Evolutionary conservation across 2,888 invertebrate species (phyloP), one percentile per base, ranked within the genome.

Genomic region (Marronus borbonicus): DNA sequence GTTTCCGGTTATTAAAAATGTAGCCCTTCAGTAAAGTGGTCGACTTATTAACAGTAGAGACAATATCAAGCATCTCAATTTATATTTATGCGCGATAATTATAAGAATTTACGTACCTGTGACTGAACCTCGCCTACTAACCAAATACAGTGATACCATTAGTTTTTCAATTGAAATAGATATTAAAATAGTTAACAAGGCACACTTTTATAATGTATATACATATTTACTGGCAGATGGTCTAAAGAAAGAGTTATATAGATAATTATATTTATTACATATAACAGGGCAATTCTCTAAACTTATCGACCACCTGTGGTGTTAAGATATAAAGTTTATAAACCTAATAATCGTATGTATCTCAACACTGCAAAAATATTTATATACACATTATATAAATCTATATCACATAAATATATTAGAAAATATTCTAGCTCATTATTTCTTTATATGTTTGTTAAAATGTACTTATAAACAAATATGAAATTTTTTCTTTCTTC

Each of bases 271-370:
- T 68, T 78, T 62, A 70, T 65, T 65, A 74, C 80, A 83, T 84
- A 85, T 84, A 86, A 86, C 87, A 87, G 87, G 88, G 87, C 88
- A 88, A 88, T 88, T 88, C 88, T 88, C 88, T 87, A 84, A 84
- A 83, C 86, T 86, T 87, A 83, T 82, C 86, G 84, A 84, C 84
- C 83, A 81, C 75, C 80, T 79, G 78, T 76, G 76, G 78, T 81
- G 78, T 75, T 75, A 68, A 74, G 78, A 65, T 74, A 74, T 74
- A 39, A 68, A 39, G 44, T 68, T 58, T 66, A 14, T 31, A 65
- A 62, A 49, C 60, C 14, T 62, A 76, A 31, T 76, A 76, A 66
- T 68, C 58, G 39, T 72, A 24, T 66, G 55, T 76, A 76, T 77
- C 77, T 77, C 69, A 69, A 69, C 68, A 72, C 70, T 70, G 65